A percentile compares a stretch with the other conserved stretches of the same genome.
These are phyloP conservation scores for Papilio glaucus DNA, from an alignment of 1,140 invertebrate genomes.

Conservation along the genomic window DNA sequence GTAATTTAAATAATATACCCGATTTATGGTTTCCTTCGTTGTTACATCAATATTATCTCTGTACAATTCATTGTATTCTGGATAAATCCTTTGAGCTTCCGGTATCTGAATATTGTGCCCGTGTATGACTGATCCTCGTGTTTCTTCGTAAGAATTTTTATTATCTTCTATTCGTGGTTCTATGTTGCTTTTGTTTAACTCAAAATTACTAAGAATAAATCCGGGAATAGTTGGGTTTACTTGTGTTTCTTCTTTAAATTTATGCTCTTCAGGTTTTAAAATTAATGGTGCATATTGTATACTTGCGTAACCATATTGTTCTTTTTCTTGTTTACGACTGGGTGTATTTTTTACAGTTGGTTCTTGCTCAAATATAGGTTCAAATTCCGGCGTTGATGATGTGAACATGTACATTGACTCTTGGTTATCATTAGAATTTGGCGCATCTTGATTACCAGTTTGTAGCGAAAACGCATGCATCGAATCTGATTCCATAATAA, in stretches of 20 bases:
- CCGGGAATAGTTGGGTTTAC: conserved; percentile 5
- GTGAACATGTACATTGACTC: conserved; percentile 36
- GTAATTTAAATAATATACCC: background rate
- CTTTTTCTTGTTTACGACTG: background rate
- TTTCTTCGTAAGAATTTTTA: background rate
- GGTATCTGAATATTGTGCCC: conserved; percentile 32
- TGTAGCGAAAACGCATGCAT: conserved; percentile 7
- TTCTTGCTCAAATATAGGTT: conserved; percentile 26
- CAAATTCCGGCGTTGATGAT: conserved; percentile 29
- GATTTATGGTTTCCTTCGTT: conserved; percentile 17
- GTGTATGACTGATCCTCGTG: background rate
- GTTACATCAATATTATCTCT: conserved; percentile 10
- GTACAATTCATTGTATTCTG: background rate
- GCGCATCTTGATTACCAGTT: background rate
- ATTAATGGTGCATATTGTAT: conserved; percentile 45
- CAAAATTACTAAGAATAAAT: conserved; percentile 20
- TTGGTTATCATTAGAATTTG: background rate
- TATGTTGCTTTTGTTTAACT: conserved; percentile 19
- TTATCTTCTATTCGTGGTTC: conserved; percentile 23
- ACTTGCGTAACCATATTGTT: conserved; percentile 1
- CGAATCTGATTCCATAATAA: background rate
- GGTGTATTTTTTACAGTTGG: background rate
- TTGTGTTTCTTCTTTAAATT: conserved; percentile 17
- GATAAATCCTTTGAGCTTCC: background rate
- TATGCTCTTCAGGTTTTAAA: conserved; percentile 32